These are phyloP conservation scores for Ophion obscuratus DNA, from an alignment of 2,888 invertebrate species.

Conservation along the genomic window DNA sequence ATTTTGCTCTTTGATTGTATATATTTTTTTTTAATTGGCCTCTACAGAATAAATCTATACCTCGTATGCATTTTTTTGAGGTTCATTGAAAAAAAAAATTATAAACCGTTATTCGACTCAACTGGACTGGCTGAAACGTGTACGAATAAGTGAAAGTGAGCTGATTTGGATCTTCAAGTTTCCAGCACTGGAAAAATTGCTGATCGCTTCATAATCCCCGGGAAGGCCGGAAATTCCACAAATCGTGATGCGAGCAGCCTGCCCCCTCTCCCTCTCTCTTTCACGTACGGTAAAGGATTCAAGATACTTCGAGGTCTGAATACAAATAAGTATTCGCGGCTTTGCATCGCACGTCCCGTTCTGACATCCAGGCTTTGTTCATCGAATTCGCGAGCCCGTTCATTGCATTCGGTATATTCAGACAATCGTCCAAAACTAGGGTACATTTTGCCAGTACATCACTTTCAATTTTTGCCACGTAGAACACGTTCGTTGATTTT, in stretches of 20 bases:
- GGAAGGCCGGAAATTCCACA: constrained; percentile 60
- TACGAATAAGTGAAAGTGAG: neutral
- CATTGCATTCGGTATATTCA: neutral
- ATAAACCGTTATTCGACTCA: too few relatives aligned
- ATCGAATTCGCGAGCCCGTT: too few relatives aligned
- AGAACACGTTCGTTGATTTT: too few relatives aligned
- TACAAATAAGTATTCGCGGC: neutral
- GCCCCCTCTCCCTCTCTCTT: neutral
- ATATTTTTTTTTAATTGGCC: too few relatives aligned
- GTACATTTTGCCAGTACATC: too few relatives aligned
- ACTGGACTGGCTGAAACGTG: too few relatives aligned
- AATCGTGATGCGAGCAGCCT: constrained; percentile 40
- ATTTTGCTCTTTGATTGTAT: too few relatives aligned
- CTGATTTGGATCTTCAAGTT: neutral
- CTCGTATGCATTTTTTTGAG: too few relatives aligned
- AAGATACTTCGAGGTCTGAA: constrained; percentile 3
- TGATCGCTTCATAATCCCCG: constrained; percentile 10
- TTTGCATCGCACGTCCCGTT: neutral
- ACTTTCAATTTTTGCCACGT: too few relatives aligned
- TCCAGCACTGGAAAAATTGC: neutral
- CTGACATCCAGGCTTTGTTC: neutral
- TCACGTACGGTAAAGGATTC: constrained; percentile 1
- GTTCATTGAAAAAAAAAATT: too few relatives aligned
- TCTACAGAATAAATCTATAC: too few relatives aligned
- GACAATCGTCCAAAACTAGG: neutral